Evolutionary conservation across 1,140 invertebrate genomes (phyloP), one percentile per base, ranked within the genome.

Genomic region (Drosophila persimilis): DNA sequence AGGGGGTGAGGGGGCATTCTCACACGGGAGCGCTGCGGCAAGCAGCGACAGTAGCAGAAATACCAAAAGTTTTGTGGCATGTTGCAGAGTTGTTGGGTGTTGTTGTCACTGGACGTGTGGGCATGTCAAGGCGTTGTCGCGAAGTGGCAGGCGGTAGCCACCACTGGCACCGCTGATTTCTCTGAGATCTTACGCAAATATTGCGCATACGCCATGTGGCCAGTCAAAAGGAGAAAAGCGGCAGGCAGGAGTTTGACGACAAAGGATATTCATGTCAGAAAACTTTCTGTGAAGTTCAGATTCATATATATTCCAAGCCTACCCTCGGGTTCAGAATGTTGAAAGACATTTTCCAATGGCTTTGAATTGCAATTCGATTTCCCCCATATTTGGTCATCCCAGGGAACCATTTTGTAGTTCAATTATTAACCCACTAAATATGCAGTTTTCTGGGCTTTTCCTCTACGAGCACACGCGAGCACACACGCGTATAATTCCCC

Each of bases 1-100:
- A 22, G 43, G 22, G 54, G 41, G 54, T 45, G 45, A 3, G 51
- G 52, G 78, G 35, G 35, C 35, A 86, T 86, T 86, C 81, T 88
- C 83, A 86, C 81, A 86, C 83, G 81, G 77, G 31, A 31, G 7
- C 31, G 31, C 31, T 9, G 31, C 31, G 3, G 7, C 77, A 39
- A 3, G 2, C 77, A 39, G 74, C 74, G 47, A 59, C 67, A 77
- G 35, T 47, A 46, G 39, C 35, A 6, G 58, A 51, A 81, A 86
- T 86, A 88, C 81, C 81, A 88, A 86, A 88, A 86, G 77, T 73
- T 57, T 81, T 77, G 78, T 81, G 81, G 81, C 81, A 86, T 86
- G 81, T 85, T 85, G 81, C 81, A 85, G 81, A 86, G 77, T 86
- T 85, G 80, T 86, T 84, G 69, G 79, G 64, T 83, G 80, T 72